A percentile compares a stretch with the other conserved stretches of the same genome.
Conservation (phyloP, 2,113 vertebrate genomes). For the Sylvilagus bachmani region DNA sequence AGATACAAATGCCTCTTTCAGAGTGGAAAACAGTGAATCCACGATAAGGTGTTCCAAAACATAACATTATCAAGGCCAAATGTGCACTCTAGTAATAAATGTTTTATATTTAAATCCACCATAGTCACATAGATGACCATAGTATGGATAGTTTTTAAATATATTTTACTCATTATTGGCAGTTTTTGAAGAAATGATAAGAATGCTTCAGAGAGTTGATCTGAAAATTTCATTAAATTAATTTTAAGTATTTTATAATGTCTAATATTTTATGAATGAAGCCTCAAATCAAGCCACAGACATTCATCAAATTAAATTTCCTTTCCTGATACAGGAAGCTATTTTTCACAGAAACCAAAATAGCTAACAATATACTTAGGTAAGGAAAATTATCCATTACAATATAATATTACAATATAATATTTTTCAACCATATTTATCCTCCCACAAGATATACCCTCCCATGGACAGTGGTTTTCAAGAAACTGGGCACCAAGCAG, state of each 20-base stretch:
- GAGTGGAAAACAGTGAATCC: constrained; percentile 19
- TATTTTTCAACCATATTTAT: not conserved
- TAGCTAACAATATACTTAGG: not conserved
- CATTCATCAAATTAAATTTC: constrained; percentile 5
- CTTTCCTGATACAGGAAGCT: not conserved
- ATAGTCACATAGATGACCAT: not conserved
- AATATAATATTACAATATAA: not conserved
- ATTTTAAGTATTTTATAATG: not conserved
- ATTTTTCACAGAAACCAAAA: constrained; percentile 30
- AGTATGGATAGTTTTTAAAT: constrained; percentile 22
- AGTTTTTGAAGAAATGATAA: constrained; percentile 34
- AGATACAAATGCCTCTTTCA: constrained; percentile 23
- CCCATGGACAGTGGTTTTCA: not conserved
- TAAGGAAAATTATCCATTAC: not conserved
- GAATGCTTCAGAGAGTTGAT: not conserved
- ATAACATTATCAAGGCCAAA: not conserved
- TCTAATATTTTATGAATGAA: constrained; percentile 30
- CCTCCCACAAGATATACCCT: not conserved
- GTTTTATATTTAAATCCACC: constrained; percentile 15
- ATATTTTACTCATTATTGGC: not conserved
- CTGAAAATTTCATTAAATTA: constrained; percentile 29
- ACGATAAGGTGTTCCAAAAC: constrained; percentile 14
- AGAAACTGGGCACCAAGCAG: not conserved
- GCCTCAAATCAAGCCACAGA: not conserved
- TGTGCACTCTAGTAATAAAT: constrained; percentile 1